Base-by-base conservation (phyloP, 2,797 vertebrate genomes). In the Xenopus petersii region DNA sequence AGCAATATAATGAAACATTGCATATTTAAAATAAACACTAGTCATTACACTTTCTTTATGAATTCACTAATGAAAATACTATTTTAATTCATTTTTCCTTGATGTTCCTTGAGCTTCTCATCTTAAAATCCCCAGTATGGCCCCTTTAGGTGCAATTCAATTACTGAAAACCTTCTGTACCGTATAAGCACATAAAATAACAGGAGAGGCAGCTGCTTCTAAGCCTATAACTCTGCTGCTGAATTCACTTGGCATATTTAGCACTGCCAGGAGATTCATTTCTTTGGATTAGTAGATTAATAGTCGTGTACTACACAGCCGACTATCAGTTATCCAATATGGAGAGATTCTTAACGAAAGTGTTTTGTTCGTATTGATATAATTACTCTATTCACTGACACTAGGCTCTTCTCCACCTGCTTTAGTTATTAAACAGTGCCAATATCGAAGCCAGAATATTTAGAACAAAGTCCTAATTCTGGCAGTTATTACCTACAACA, bases 241-340 rank as follows among this genome's bases (percentile, higher is more conserved):
- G 68, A 16, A 17, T 21, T 24, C 30, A 60, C 51, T 54, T 67
- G 24, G 13, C 47, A 64, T 64, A 64, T 64, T 46, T 64, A 64
- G 36, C 62, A 47, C 17, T 33, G 62, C 16, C 62, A 42, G 13
- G 62, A 64, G 62, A 64, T 64, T 64, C 33, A 67, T 12, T 48
- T 60, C 42, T 60, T 70, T 60, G 12, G 68, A 60, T 61, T 70
- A 70, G 36, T 60, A 36, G 56, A 70, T 70, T 70, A 48, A 60
- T 48, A 70, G 33, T 24, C 47, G 15, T 67, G 66, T 54, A 10
- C 51, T 67, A 54, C 66, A 67, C 48, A 67, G 24, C 66, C 30
- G 51, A 49, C 66, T 54, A 54, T 64, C 36, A 15, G 62, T 16
- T 67, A 67, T 67, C 24, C 48, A 67, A 33, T 67, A 67, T 54